A percentile compares a stretch with the other conserved stretches of the same genome.
Conservation (phyloP, 2,113 vertebrate genomes). For the Sturnus vulgaris region DNA sequence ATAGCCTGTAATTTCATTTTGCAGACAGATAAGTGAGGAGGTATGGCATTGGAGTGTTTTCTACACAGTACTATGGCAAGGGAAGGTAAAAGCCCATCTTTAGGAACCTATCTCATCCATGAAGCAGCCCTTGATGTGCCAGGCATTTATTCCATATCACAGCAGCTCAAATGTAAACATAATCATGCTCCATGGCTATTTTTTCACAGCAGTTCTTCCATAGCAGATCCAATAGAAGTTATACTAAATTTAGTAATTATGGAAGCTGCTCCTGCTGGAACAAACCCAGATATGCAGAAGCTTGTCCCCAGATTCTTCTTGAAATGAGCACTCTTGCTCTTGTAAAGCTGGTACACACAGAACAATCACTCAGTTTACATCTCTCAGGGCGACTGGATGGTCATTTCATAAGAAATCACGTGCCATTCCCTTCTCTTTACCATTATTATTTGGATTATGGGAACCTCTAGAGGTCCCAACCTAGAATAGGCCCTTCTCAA, state of each 20-base stretch:
- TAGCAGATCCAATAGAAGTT: neutral
- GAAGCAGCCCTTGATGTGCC: neutral
- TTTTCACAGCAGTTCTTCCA: neutral
- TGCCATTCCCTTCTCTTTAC: neutral
- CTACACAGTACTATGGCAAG: neutral
- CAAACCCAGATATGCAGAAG: neutral
- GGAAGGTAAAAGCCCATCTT: neutral
- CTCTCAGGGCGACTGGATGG: neutral
- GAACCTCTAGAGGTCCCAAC: slow-evolving; percentile 36
- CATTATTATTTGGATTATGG: slow-evolving; percentile 16
- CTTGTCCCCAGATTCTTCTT: neutral
- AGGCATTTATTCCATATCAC: neutral
- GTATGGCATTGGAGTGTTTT: neutral
- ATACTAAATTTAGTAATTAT: neutral
- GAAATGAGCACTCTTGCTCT: neutral
- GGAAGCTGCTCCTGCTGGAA: neutral
- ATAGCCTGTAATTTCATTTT: neutral
- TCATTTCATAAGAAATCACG: neutral
- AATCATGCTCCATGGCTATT: neutral
- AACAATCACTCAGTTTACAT: neutral
- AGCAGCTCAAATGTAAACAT: neutral
- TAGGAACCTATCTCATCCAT: neutral
- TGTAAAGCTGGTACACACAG: neutral
- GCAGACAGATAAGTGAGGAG: neutral
- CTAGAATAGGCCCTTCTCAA: neutral